phyloP scores from a whole-genome alignment of 2,113 vertebrate species.

The Pogonocichla stellata region DNA sequence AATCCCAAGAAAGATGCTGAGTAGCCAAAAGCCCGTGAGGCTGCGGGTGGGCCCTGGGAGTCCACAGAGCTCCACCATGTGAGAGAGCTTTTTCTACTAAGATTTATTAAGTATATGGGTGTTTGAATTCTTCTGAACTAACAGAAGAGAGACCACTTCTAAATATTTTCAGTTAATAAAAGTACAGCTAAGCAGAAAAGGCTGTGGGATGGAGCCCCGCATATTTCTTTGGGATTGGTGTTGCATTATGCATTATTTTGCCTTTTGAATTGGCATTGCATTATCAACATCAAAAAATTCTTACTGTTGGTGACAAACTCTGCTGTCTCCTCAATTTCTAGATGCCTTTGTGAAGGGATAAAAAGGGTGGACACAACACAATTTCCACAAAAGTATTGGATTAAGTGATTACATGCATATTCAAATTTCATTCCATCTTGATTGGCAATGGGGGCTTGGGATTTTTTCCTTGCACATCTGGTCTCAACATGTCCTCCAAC shows the following conservation, averaged over 20 bases:
- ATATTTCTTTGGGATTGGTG: slow-evolving; percentile 17
- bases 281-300: slow-evolving; percentile 7
- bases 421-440: slow-evolving; percentile 65
- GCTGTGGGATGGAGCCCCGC: slow-evolving; percentile 33
- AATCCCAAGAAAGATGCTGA: slow-evolving; percentile 4
- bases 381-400: slow-evolving; percentile 52
- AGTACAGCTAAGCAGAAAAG: slow-evolving; percentile 19
- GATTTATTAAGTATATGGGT: slow-evolving; percentile 6
- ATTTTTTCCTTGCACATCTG: slow-evolving; percentile 82
- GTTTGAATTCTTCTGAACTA: slow-evolving; percentile 17
- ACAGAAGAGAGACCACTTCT: slow-evolving; percentile 8
- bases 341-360: slow-evolving; percentile 14
- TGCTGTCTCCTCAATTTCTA: slow-evolving; percentile 12
- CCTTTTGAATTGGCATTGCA: not conserved
- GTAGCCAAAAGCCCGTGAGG: not conserved
- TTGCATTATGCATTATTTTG: slow-evolving; percentile 15
- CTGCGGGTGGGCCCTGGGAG: not conserved
- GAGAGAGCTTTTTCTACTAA: not conserved
- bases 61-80: not conserved
- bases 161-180: slow-evolving; percentile 41
- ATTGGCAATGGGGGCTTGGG: slow-evolving; percentile 44
- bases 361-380: slow-evolving; percentile 38
- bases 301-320: not conserved
- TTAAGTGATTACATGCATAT: slow-evolving; percentile 66
- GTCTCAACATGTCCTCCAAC: slow-evolving; percentile 90